phyloP scores from a whole-genome alignment of 2,113 vertebrate genomes.

The Gracilinanus agilis region DNA sequence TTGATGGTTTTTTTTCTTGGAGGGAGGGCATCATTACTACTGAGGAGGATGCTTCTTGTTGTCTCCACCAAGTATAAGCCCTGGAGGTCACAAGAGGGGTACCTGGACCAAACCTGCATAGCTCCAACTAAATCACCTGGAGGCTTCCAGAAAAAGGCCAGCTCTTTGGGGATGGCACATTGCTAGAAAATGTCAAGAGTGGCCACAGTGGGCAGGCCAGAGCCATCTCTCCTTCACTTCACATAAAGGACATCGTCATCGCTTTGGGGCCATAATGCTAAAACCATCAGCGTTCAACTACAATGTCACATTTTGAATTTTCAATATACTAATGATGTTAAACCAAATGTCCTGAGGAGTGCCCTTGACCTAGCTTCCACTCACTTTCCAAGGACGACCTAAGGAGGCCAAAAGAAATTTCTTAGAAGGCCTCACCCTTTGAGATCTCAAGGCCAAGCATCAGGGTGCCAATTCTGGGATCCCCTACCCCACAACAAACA shows the following conservation, averaged over 20 bases:
- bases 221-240: constrained; percentile 29
- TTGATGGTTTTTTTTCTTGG: constrained; percentile 31
- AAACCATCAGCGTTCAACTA: constrained; percentile 36
- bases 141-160: constrained; percentile 33
- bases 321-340: background rate
- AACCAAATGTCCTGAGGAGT: background rate
- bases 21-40: too few relatives aligned
- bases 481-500: constrained; percentile 31
- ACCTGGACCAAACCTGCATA: constrained; percentile 29
- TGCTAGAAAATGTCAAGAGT: constrained; percentile 19
- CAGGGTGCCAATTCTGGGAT: constrained; percentile 33
- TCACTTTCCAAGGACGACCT: constrained; percentile 58
- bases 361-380: constrained; percentile 23
- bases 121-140: constrained; percentile 29
- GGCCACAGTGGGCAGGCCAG: constrained; percentile 49
- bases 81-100: constrained; percentile 27
- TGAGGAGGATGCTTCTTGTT: background rate
- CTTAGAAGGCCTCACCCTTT: constrained; percentile 53
- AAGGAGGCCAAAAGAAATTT: constrained; percentile 49
- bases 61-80: background rate
- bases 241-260: constrained; percentile 43
- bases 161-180: constrained; percentile 35
- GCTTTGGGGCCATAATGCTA: constrained; percentile 6
- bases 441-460: constrained; percentile 60
- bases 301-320: background rate